Conservation (phyloP, 2,888 invertebrate species). For the Ametastegia equiseti region DNA sequence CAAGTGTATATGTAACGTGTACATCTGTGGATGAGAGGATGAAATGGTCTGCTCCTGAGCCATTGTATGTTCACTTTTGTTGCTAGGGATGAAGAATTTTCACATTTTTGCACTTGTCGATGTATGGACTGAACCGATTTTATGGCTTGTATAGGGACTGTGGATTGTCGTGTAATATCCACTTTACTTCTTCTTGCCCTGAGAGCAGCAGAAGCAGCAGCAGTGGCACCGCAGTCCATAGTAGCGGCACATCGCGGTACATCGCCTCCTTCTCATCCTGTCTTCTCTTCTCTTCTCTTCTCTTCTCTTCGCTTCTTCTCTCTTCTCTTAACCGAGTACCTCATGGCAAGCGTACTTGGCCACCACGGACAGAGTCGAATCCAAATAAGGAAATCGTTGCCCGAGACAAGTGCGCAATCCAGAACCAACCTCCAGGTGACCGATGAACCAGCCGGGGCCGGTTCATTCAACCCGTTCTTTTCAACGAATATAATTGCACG, state of each 20-base stretch:
- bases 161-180: constrained; percentile 37
- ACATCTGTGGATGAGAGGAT: no score
- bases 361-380: constrained; percentile 45
- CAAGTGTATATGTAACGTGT: no score
- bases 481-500: not conserved
- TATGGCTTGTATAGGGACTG: no score
- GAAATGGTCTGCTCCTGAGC: no score
- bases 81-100: no score
- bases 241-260: constrained; percentile 45
- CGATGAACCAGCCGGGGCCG: constrained; percentile 70
- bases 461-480: constrained; percentile 8
- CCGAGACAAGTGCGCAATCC: constrained; percentile 70
- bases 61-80: no score
- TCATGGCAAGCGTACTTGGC: constrained; percentile 13
- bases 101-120: no score
- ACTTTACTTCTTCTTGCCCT: constrained; percentile 20
- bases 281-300: constrained; percentile 24
- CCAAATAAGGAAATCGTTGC: constrained; percentile 71
- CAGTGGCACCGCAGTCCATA: not conserved
- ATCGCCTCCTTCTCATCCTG: not conserved
- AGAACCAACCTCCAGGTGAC: constrained; percentile 64
- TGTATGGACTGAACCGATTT: no score
- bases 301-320: constrained; percentile 18
- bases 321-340: constrained; percentile 29
- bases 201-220: not conserved